Percentiles rank a stretch among this genome's conserved stretches.
Conservation (phyloP, 1,140 invertebrate genomes). For the Ips typographus region DNA sequence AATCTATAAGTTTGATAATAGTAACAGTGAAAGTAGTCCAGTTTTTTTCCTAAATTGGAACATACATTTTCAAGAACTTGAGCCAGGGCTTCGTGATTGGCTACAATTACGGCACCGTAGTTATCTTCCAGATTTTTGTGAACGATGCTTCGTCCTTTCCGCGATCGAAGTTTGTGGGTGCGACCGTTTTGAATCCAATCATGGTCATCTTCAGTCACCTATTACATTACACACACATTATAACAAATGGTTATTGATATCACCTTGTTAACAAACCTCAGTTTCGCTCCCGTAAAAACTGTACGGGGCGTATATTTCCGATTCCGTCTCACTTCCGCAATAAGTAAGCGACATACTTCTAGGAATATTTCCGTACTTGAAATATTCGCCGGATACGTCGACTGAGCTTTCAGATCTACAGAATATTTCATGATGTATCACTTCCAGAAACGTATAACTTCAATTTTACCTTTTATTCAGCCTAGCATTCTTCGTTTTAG, state of each 20-base stretch:
- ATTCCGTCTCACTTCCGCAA: constrained; percentile 78
- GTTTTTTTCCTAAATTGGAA: not conserved
- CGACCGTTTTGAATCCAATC: constrained; percentile 53
- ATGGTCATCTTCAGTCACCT: constrained; percentile 58
- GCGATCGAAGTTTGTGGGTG: constrained; percentile 62
- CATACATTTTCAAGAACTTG: constrained; percentile 80
- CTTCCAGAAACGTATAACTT: not conserved
- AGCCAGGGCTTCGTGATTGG: constrained; percentile 83
- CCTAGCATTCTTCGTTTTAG: constrained; percentile 37
- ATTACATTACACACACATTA: not conserved
- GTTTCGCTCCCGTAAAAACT: constrained; percentile 68
- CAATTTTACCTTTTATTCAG: constrained; percentile 45
- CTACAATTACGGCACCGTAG: constrained; percentile 84
- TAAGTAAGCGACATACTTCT: constrained; percentile 70
- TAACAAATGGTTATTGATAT: not conserved
- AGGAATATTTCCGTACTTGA: constrained; percentile 53
- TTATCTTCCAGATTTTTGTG: constrained; percentile 84
- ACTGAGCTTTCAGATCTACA: constrained; percentile 55
- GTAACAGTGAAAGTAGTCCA: not conserved
- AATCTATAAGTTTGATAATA: constrained; percentile 55
- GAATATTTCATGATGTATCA: not conserved
- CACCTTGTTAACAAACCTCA: constrained; percentile 42
- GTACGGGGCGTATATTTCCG: constrained; percentile 77
- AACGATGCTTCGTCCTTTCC: constrained; percentile 74
- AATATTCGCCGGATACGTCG: constrained; percentile 53